Evolutionary conservation across 2,113 vertebrate species (phyloP), one percentile per base, ranked within the genome.

Genomic region (Platanista minor): DNA sequence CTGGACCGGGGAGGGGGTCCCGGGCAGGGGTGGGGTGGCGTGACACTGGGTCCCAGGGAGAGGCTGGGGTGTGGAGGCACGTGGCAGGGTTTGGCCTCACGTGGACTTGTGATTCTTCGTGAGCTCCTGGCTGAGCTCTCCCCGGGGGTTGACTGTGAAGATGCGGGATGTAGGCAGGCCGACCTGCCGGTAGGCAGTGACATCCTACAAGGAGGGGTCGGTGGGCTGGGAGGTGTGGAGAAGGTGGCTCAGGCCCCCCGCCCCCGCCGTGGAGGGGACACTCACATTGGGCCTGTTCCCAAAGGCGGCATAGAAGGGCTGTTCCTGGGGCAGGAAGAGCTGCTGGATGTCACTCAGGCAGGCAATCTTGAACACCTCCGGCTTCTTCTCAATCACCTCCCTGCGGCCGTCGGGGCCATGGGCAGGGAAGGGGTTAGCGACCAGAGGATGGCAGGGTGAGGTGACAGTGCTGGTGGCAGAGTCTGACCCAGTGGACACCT

Each of bases 341-440:
- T 99, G 99, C 92, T 80, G 98, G 98, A 99, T 99, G 98, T 99
- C 99, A 33, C 98, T 98, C 57, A 99, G 98, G 87, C 99, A 99
- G 87, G 99, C 98, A 0, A 99, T 98, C 98, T 99, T 99, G 98
- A 99, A 99, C 57, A 99, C 98, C 97, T 99, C 99, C 0, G 99
- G 99, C 91, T 99, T 99, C 98, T 99, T 99, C 98, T 99, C 99
- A 46, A 99, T 99, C 95, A 99, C 99, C 93, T 99, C 99, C 97
- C 99, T 99, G 97, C 25, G 25, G 23, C 21, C 14, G 52, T 36
- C 59, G 0, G 27, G 49, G 41, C 41, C 91, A 2, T 0, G 7
- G 33, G 41, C 57, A 78, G 54, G 52, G 43, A 74, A 69, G 43
- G 27, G 41, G 57, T 43, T 3, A 74, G 92, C 11, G n/a, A 41